These are phyloP conservation scores for human (Homo sapiens) DNA, from an alignment of 2,113 vertebrate species.

Conservation along the genomic window GRCh38 chr21:14818001-14818500, in stretches of 20 bases:
- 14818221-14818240: conserved; percentile 30
- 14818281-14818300: background rate
- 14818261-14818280: background rate
- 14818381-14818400: background rate
- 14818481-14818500: background rate
- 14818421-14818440: background rate
- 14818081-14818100: background rate
- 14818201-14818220: background rate
- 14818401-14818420: background rate
- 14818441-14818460: background rate
- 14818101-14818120: background rate
- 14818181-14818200: background rate
- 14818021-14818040: background rate
- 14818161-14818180: background rate
- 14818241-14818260: background rate
- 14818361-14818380: background rate
- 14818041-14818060: background rate
- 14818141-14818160: conserved; percentile 12
- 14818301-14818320: background rate
- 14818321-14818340: background rate
- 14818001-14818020: background rate
- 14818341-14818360: background rate
- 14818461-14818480: background rate
- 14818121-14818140: background rate
- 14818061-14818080: conserved; percentile 28